phyloP scores from a whole-genome alignment of 2,113 vertebrate genomes.

The Mobula hypostoma region DNA sequence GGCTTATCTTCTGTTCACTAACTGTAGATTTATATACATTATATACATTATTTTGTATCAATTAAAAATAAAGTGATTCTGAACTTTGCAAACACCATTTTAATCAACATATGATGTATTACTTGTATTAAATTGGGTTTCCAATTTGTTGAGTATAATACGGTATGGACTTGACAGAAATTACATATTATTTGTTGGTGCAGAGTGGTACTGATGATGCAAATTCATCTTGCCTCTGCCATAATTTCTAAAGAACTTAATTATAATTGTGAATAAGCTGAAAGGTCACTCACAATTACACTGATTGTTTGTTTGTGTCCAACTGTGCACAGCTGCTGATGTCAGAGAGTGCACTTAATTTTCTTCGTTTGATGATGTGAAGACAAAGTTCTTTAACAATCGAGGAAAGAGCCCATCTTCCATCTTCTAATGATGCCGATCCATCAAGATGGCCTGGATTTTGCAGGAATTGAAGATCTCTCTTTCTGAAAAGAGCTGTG shows the following conservation, averaged over 20 bases:
- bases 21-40: not conserved
- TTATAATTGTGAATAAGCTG: slow-evolving; percentile 36
- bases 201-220: slow-evolving; percentile 27
- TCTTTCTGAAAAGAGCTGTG: too few relatives aligned
- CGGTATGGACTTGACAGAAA: slow-evolving; percentile 23
- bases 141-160: slow-evolving; percentile 4
- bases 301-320: slow-evolving; percentile 36
- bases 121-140: not conserved
- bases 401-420: not conserved
- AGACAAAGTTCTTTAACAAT: not conserved
- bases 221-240: slow-evolving; percentile 23
- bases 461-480: not conserved
- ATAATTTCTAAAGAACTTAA: slow-evolving; percentile 35
- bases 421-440: not conserved
- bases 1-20: not conserved
- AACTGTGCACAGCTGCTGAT: slow-evolving; percentile 35
- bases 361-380: not conserved
- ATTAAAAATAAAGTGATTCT: slow-evolving; percentile 12
- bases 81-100: not conserved
- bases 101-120: not conserved
- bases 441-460: not conserved
- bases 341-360: slow-evolving; percentile 16
- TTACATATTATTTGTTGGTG: slow-evolving; percentile 34
- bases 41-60: too few relatives aligned
- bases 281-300: slow-evolving; percentile 37